Conservation (phyloP, 2,888 invertebrate genomes). For the Microplitis deprimator region DNA sequence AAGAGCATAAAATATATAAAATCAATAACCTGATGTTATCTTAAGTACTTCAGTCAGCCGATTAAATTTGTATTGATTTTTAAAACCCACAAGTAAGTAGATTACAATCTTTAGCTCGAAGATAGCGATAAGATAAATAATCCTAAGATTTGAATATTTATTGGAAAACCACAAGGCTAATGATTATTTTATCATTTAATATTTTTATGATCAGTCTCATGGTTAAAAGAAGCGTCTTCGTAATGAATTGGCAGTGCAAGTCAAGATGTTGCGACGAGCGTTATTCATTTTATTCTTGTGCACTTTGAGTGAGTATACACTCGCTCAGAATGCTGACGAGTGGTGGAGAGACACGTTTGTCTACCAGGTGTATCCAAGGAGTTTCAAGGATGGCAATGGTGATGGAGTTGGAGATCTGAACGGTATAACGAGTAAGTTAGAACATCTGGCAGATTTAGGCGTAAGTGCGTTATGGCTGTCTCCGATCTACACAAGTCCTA, state of each 20-base stretch:
- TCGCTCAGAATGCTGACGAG: conserved; percentile 65
- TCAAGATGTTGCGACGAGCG: not conserved
- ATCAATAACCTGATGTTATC: too few species aligned
- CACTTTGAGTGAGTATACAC: not conserved
- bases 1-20: too few species aligned
- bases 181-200: not conserved
- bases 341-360: conserved; percentile 90
- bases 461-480: conserved; percentile 80
- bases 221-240: too few species aligned
- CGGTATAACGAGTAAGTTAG: conserved; percentile 69
- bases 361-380: conserved; percentile 90
- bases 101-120: not conserved
- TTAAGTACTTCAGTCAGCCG: too few species aligned
- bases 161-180: not conserved
- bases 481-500: conserved; percentile 80
- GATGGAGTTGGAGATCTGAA: conserved; percentile 63
- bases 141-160: not conserved
- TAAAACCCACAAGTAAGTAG: not conserved
- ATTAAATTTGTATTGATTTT: too few species aligned
- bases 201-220: not conserved
- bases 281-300: not conserved
- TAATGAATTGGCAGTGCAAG: not conserved
- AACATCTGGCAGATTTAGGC: conserved; percentile 76
- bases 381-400: conserved; percentile 86
- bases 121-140: not conserved